Evolutionary conservation across 2,888 invertebrate species (phyloP), one percentile per base, ranked within the genome.

Genomic region (Drosophila infuscata): DNA sequence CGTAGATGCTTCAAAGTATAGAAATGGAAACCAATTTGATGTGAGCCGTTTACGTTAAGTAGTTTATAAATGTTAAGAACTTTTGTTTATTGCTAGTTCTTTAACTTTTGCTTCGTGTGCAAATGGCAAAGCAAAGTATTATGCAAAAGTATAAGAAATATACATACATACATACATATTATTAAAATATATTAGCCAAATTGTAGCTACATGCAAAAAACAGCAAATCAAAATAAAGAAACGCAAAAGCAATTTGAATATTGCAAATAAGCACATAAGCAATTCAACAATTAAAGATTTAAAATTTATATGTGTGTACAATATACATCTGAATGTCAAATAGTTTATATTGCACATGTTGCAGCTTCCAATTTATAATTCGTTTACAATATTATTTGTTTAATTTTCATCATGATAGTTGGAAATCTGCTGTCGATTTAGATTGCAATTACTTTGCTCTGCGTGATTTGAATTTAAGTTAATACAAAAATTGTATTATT

Each of bases 111-210:
- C 85, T 69, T 73, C 53, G 57, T 63, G 49, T 75, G 70, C 57
- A 61, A 70, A 70, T 68, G 60, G 74, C 83, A 77, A 81, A 70
- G 84, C 84, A 83, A 83, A 86, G 85, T 86, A 86, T 86, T 86
- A 86, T 83, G 77, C 88, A 70, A 77, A 74, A 82, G 82, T 82
- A 76, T 89, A 88, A 79, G 29, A 46, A 70, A 71, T 70, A 80
- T 70, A 52, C 56, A 79, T 70, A 65, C 43, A 76, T 64, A 59
- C 25, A 25, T 25, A 25, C 51, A 80, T 57, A 73, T 57, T 75
- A 66, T 46, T 59, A 36, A 82, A 65, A 76, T 70, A 77, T 66
- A 73, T 77, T 71, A 81, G 77, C 68, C 52, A 76, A 81, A 83
- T 81, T 79, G 41, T 81, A 78, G 72, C 78, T 67, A 71, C 63